Base-by-base conservation (phyloP, 2,797 vertebrate genomes). In the Sebastes dallii region DNA sequence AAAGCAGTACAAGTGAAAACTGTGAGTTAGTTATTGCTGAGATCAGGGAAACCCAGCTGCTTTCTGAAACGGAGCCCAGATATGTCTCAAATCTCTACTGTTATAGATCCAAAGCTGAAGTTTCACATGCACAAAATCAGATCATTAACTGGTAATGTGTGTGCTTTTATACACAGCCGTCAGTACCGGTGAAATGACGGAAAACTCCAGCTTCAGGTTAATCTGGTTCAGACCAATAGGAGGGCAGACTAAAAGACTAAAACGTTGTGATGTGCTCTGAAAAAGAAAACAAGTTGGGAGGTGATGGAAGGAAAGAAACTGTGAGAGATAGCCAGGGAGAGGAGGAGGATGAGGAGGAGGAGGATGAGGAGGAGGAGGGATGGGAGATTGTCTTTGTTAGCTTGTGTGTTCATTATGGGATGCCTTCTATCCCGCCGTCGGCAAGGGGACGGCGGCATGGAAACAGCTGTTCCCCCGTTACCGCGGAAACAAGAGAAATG, bases 381-480 rank as follows among this genome's bases (percentile, higher is more conserved):
- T 69, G 79, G 66, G 74, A 81, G 84, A 83, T 80, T 90, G 90
- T 94, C 84, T 92, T 89, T 93, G 89, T 92, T 90, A 82, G 89
- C 91, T 91, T 90, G 87, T 92, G 87, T 94, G 89, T 93, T 95
- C 90, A 92, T 92, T 91, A 92, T 92, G 91, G 92, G 89, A 94
- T 93, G 90, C 84, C 78, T 92, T 92, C 81, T 78, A 84, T 94
- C 87, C 88, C 75, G 62, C 84, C 29, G 69, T 86, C 78, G 82
- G 91, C 83, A 80, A 80, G 80, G 83, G 70, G 84, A 83, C 11
- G 66, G 77, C 14, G 77, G 77, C 84, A 89, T 89, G 87, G 89
- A 94, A 90, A 89, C 91, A 81, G 85, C 87, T 92, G 89, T 85
- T 90, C 85, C 89, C 89, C 92, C 78, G 91, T 95, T 95, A 91